Conservation (phyloP, 2,888 invertebrate genomes). For the Rhopalosiphum nymphaeae region DNA sequence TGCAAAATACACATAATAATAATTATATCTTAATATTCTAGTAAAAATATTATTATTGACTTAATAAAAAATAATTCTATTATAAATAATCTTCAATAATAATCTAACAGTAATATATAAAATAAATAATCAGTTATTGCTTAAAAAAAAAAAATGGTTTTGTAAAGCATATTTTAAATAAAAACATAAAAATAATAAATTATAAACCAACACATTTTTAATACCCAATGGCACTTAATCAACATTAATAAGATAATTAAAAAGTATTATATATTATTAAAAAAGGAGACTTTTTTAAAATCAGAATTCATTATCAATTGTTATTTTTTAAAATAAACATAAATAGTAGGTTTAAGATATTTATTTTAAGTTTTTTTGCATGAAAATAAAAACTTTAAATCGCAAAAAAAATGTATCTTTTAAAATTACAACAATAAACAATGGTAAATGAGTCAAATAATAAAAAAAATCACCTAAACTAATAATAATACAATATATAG, state of each 20-base stretch:
- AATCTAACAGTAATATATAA: conserved; percentile 20
- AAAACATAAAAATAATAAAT: neutral
- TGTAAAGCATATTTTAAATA: neutral
- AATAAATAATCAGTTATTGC: conserved; percentile 29
- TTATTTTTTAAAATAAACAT: neutral
- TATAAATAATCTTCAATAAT: conserved; percentile 6
- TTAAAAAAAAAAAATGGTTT: conserved; percentile 19
- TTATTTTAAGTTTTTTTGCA: neutral
- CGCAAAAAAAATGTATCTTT: neutral
- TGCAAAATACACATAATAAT: conserved; percentile 19
- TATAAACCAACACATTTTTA: conserved; percentile 10
- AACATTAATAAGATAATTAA: conserved; percentile 8
- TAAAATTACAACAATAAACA: neutral
- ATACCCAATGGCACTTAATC: conserved; percentile 40
- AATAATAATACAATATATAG: neutral
- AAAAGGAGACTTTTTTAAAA: neutral
- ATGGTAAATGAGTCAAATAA: neutral
- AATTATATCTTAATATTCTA: conserved; percentile 30
- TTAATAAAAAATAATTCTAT: conserved; percentile 9
- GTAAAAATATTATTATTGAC: conserved; percentile 1
- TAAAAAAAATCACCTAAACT: neutral
- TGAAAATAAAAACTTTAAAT: neutral
- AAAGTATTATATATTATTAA: conserved; percentile 25
- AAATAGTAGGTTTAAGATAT: neutral
- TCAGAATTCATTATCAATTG: neutral